These are phyloP conservation scores for Elephantulus edwardii DNA, from an alignment of 2,113 vertebrate genomes.

Conservation along the genomic window DNA sequence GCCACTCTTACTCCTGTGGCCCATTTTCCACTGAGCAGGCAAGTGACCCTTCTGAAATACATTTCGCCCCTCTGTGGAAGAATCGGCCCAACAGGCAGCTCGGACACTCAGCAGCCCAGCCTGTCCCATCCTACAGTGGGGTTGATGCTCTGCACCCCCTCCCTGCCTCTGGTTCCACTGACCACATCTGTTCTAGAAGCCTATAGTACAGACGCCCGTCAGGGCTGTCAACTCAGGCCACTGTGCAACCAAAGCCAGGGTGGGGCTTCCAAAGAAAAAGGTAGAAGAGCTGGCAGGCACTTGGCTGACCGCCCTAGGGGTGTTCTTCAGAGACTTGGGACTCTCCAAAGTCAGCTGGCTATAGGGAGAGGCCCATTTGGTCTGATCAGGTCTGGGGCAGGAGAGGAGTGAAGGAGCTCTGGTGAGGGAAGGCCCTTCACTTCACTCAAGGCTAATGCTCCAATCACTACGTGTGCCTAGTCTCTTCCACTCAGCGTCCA, in stretches of 20 bases:
- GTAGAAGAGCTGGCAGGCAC: too few species aligned
- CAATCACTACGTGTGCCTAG: neutral
- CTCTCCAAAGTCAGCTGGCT: neutral
- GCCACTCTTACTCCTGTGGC: accelerated
- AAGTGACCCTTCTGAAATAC: neutral
- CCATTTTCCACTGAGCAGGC: neutral
- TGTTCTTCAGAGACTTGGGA: too few species aligned
- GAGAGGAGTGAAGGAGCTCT: neutral
- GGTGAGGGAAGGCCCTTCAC: neutral
- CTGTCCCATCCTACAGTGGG: neutral
- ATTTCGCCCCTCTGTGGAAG: neutral
- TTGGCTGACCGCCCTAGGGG: too few species aligned
- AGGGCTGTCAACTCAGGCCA: too few species aligned
- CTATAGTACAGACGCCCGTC: too few species aligned
- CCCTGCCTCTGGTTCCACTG: neutral
- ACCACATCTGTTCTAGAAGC: neutral
- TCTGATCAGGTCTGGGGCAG: neutral
- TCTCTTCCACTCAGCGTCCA: neutral
- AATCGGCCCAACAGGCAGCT: neutral
- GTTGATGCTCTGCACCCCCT: accelerated
- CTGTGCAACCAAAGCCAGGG: too few species aligned
- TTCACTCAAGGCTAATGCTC: neutral
- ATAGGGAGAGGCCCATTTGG: neutral
- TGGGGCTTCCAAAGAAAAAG: too few species aligned
- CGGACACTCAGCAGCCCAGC: accelerated